Base-by-base conservation (phyloP, 2,888 invertebrate species). In the Cerastis leucographa region DNA sequence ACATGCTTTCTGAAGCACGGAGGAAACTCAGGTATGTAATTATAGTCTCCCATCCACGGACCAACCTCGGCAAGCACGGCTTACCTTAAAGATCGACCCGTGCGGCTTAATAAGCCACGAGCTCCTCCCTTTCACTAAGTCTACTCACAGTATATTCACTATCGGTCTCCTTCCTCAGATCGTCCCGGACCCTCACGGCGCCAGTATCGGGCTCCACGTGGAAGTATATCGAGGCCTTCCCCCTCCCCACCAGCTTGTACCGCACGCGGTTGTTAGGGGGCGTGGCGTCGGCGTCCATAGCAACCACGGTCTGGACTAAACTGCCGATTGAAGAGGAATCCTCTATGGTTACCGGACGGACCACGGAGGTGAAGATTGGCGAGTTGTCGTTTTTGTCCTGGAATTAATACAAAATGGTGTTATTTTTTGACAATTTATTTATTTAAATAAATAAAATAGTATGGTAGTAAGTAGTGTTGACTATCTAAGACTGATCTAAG, bases 361-460 rank as follows among this genome's bases (percentile, higher is more conserved):
- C 98, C 0, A 98, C 97, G 0, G 98, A 97, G 0, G 98, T 98
- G 93, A 99, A 99, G 71, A 98, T 98, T 11, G 99, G 99, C 0
- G 98, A 97, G 87, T 98, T 98, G 94, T 99, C 99, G 93, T 99
- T 99, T 85, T 98, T 97, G 92, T 99, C 99, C 97, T 98, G 94
- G 0, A n/a, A n/a, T n/a, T n/a, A n/a, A n/a, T n/a, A n/a, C n/a
- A n/a, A n/a, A n/a, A n/a, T n/a, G n/a, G n/a, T n/a, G n/a, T n/a
- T n/a, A n/a, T n/a, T n/a, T n/a, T n/a, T n/a, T n/a, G n/a, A n/a
- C n/a, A n/a, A n/a, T n/a, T n/a, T n/a, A n/a, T n/a, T n/a, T n/a
- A n/a, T n/a, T n/a, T n/a, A n/a, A n/a, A n/a, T n/a, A n/a, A n/a
- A n/a, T n/a, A n/a, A n/a, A n/a, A n/a, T n/a, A n/a, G n/a, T n/a